Percentiles rank a stretch among this genome's conserved stretches.
These are phyloP conservation scores for Boulengeromyrus knoepffleri DNA, from an alignment of 2,113 vertebrate genomes.

Conservation along the genomic window DNA sequence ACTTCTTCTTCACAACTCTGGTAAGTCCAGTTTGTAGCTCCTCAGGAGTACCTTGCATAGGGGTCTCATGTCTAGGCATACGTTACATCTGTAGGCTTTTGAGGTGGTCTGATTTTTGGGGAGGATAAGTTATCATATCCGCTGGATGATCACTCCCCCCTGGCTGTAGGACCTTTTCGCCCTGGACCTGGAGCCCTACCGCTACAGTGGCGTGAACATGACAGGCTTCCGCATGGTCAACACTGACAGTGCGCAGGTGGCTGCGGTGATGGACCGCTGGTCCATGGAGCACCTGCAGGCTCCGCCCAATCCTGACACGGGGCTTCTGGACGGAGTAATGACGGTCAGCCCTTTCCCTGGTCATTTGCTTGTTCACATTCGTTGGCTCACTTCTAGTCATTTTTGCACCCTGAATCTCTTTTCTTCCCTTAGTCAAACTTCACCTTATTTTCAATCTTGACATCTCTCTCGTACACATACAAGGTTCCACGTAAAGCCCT, in stretches of 20 bases:
- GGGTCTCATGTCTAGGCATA: not conserved
- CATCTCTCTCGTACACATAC: not conserved
- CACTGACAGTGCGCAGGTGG: conserved; percentile 74
- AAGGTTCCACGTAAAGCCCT: not conserved
- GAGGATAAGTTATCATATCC: not conserved
- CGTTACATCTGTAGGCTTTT: not conserved
- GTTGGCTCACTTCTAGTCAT: not conserved
- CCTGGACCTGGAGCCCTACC: conserved; percentile 90
- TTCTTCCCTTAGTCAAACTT: not conserved
- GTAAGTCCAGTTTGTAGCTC: conserved; percentile 59
- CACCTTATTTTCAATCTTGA: not conserved
- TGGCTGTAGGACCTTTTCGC: conserved; percentile 83
- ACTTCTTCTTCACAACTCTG: conserved; percentile 97
- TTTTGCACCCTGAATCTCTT: not conserved
- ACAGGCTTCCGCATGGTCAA: conserved; percentile 90
- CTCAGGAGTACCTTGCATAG: not conserved
- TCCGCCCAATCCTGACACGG: conserved; percentile 75
- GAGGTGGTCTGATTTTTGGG: not conserved
- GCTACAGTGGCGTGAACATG: conserved; percentile 96
- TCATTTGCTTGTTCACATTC: not conserved
- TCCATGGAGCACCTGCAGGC: conserved; percentile 83
- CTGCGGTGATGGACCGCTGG: conserved; percentile 84
- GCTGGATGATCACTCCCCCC: not conserved
- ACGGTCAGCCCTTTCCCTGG: conserved; percentile 61
- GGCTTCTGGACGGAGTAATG: conserved; percentile 84